Conservation (phyloP, 2,888 invertebrate species). For the Spisula solida region DNA sequence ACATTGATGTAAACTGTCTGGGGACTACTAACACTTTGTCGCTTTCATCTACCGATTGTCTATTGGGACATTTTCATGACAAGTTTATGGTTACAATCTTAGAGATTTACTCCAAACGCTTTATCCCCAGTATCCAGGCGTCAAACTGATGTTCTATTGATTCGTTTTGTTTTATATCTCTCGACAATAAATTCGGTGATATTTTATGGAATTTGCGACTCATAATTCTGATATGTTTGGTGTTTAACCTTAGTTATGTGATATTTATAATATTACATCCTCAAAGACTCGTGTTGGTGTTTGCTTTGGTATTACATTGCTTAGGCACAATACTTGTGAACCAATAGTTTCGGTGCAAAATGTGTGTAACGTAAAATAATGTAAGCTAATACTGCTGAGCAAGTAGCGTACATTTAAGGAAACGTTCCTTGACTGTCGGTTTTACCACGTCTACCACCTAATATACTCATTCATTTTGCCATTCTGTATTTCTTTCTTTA, state of each 20-base stretch:
- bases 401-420: too few relatives aligned
- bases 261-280: too few relatives aligned
- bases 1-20: not conserved
- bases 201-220: not conserved
- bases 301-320: too few relatives aligned
- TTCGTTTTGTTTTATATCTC: constrained; percentile 2
- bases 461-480: too few relatives aligned
- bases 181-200: not conserved
- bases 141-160: not conserved
- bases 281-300: too few relatives aligned
- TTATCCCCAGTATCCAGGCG: not conserved
- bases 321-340: too few relatives aligned
- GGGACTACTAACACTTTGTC: not conserved
- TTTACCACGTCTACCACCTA: too few relatives aligned
- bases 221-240: not conserved
- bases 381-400: too few relatives aligned
- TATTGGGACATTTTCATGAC: constrained; percentile 5
- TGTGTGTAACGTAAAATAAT: too few relatives aligned
- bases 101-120: constrained; percentile 13
- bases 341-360: too few relatives aligned
- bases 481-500: too few relatives aligned
- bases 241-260: not conserved
- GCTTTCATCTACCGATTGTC: not conserved
- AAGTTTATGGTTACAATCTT: not conserved
- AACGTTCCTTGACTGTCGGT: too few relatives aligned